Base-by-base conservation (phyloP, 2,888 invertebrate species). In the Euclidia mi region DNA sequence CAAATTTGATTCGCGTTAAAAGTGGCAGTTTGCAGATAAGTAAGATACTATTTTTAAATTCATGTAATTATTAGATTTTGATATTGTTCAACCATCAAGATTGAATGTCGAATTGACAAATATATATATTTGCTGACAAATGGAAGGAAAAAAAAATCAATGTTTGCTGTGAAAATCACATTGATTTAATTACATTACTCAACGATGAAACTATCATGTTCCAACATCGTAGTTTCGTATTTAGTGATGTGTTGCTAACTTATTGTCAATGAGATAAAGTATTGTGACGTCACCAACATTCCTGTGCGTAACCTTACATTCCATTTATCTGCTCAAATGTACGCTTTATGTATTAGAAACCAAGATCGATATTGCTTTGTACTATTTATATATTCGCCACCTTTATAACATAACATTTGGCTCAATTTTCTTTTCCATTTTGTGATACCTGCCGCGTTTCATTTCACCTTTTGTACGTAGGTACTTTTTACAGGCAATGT, bases 391-490 rank as follows among this genome's bases (percentile, higher is more conserved):
- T 38, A 58, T 60, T 56, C 56, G 49, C 53, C 59, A 69, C 60
- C 65, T 68, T 71, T 65, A n/a, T 29, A 38, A 44, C 17, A 32
- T 31, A 43, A 35, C 29, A 18, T 70, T 69, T 37, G 52, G 71
- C 73, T 78, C 67, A 77, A 75, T 78, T 78, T 55, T 55, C 32
- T 29, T 56, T 34, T 32, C 81, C 84, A 59, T 79, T 81, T 78
- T 62, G 51, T 63, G 65, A 63, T 67, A 47, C 48, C 47, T 7
- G 20, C 6, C 55, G 42, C 51, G 37, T 53, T 52, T 64, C 40
- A 60, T 63, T 56, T 49, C 55, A 59, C 47, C 37, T 58, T 76
- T 69, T 65, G 55, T 63, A 71, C 55, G 60, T 68, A 73, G n/a
- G n/a, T n/a, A n/a, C n/a, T 56, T 71, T 65, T 75, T 74, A 73